Percentiles rank a stretch among this genome's conserved stretches.
Evolutionary conservation across 2,888 invertebrate genomes (phyloP).

Genomic region (Fragum whitleyi): DNA sequence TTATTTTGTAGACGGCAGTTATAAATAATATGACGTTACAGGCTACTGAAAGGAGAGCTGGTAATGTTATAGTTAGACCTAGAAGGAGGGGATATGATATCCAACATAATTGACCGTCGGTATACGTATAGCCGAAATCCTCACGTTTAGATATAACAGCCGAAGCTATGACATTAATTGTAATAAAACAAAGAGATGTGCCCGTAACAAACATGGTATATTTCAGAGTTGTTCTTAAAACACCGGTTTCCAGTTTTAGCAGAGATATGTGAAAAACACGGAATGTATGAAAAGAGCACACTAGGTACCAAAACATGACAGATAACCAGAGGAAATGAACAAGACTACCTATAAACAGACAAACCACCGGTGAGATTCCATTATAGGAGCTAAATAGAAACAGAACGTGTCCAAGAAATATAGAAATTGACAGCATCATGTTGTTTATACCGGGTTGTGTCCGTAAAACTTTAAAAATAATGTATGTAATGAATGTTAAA

Average conservation of each 20-base stretch:
- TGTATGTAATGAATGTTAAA: conserved; percentile 10
- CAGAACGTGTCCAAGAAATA: no score
- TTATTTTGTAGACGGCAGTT: not conserved
- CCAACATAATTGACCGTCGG: not conserved
- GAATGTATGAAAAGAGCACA: no score
- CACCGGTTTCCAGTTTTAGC: not conserved
- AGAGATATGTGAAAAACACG: not conserved
- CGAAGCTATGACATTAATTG: conserved; percentile 1
- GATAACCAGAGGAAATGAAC: no score
- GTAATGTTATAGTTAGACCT: not conserved
- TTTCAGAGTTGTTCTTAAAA: not conserved
- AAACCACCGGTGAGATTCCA: no score
- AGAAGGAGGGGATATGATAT: not conserved
- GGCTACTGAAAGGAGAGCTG: not conserved
- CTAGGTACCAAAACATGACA: no score
- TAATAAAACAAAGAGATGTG: no score
- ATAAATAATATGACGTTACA: conserved; percentile 7
- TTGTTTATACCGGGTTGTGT: conserved; percentile 24
- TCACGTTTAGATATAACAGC: not conserved
- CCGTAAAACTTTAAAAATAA: not conserved
- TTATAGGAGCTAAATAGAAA: no score
- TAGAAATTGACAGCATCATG: no score
- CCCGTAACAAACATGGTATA: conserved; percentile 10
- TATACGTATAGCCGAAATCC: not conserved
- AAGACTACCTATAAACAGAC: no score